Evolutionary conservation across 2,113 vertebrate genomes (phyloP).

Genomic region (Athene cunicularia): DNA sequence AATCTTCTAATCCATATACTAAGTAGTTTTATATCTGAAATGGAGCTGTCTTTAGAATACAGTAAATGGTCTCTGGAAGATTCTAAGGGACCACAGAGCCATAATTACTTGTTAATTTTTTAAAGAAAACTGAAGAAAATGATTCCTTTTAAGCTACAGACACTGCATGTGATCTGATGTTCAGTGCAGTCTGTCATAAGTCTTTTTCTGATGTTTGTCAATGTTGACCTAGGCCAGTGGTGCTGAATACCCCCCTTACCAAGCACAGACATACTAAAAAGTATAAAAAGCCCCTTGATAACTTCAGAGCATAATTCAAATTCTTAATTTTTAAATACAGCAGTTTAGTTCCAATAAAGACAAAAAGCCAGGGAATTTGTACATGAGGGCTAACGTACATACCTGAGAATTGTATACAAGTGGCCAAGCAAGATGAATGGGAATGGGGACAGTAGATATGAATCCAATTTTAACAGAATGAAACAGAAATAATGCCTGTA

Average conservation of each 20-base stretch:
- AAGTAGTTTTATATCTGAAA: neutral
- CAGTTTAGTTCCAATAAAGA: neutral
- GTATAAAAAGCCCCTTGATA: neutral
- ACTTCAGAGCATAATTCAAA: neutral
- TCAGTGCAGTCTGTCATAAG: neutral
- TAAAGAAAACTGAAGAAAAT: neutral
- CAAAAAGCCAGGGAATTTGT: neutral
- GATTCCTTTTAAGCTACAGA: neutral
- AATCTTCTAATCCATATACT: neutral
- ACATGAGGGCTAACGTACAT: neutral
- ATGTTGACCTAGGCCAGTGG: neutral
- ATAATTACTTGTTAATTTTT: neutral
- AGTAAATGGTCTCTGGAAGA: neutral
- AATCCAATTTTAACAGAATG: neutral
- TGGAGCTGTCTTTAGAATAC: neutral
- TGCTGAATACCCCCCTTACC: neutral
- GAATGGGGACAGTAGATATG: neutral
- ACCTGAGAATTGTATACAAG: neutral
- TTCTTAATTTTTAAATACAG: neutral
- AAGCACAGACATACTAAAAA: neutral
- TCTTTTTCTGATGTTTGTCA: neutral
- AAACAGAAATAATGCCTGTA: neutral
- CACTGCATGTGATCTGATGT: neutral
- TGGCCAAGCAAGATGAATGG: neutral
- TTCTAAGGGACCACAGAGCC: neutral